Percentiles rank a stretch among this genome's conserved stretches.
Conservation (phyloP, 1,140 invertebrate genomes). For the Panagrolaimus sp. region DNA sequence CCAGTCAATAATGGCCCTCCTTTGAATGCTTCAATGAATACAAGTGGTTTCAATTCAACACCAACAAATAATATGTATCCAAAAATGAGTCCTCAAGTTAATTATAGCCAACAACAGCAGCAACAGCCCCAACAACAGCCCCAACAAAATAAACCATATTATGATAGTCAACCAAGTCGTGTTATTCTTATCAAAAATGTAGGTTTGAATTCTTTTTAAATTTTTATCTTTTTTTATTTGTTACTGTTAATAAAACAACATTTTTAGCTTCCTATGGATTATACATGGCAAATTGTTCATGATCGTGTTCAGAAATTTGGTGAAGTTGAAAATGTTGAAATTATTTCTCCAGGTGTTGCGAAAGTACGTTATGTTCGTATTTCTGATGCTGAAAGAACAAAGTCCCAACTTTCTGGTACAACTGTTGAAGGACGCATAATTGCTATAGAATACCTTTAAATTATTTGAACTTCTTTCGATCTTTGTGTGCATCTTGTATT, state of each 20-base stretch:
- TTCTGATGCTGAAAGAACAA: conserved; percentile 45
- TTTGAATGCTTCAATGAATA: conserved; percentile 2
- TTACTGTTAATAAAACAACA: conserved; percentile 9
- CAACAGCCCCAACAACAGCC: too few relatives aligned
- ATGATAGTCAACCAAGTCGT: conserved; percentile 15
- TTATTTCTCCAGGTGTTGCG: conserved; percentile 40
- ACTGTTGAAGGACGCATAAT: conserved; percentile 49
- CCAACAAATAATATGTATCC: not conserved
- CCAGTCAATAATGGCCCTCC: conserved; percentile 15
- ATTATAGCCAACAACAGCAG: too few relatives aligned
- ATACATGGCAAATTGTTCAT: conserved; percentile 57
- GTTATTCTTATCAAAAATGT: conserved; percentile 49
- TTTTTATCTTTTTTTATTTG: too few relatives aligned
- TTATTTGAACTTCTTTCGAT: not conserved
- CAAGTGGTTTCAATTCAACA: not conserved
- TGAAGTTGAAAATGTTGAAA: conserved; percentile 4
- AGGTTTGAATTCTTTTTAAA: conserved; percentile 5
- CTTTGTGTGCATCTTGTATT: too few relatives aligned
- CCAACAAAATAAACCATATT: conserved; percentile 4
- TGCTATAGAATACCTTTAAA: conserved; percentile 48
- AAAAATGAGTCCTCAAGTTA: not conserved
- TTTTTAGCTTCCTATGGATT: conserved; percentile 53
- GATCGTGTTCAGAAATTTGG: conserved; percentile 31
- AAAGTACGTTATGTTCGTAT: conserved; percentile 50
- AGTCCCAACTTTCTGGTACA: conserved; percentile 38